Conservation (phyloP, 2,113 vertebrate genomes). For the Pantherophis guttatus region DNA sequence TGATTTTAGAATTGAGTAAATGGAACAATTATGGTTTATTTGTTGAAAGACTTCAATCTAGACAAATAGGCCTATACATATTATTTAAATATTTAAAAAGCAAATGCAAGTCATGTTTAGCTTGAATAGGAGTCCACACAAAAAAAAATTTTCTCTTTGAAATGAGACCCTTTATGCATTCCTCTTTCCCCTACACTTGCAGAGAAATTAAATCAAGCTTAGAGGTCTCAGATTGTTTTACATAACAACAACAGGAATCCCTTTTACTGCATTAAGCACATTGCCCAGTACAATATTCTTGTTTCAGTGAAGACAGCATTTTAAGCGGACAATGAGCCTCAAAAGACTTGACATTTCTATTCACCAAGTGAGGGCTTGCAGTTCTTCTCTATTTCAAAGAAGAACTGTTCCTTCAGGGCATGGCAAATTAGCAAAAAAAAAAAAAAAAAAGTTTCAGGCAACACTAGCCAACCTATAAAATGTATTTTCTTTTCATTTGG, state of each 20-base stretch:
- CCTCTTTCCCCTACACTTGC: not conserved
- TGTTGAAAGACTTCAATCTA: not conserved
- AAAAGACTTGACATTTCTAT: not conserved
- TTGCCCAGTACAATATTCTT: not conserved
- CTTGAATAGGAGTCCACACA: not conserved
- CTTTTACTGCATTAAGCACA: not conserved
- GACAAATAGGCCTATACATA: not conserved
- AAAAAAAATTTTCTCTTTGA: not conserved
- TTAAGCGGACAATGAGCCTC: not conserved
- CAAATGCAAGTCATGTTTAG: not conserved
- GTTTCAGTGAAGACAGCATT: not conserved
- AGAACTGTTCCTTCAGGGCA: slow-evolving; percentile 1
- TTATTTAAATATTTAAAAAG: not conserved
- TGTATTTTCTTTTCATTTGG: slow-evolving; percentile 24
- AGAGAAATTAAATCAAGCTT: not conserved
- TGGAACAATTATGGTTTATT: not conserved
- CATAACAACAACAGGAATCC: not conserved
- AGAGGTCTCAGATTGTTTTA: not conserved
- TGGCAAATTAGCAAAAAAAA: slow-evolving; percentile 28
- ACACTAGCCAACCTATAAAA: slow-evolving; percentile 43
- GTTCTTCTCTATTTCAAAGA: slow-evolving; percentile 21
- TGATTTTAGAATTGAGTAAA: not conserved
- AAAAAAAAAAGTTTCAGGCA: slow-evolving; percentile 37
- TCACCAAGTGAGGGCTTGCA: not conserved
- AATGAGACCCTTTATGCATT: not conserved